These are phyloP conservation scores for Phrynocephalus forsythii DNA, from an alignment of 2,797 vertebrate genomes.

Conservation along the genomic window DNA sequence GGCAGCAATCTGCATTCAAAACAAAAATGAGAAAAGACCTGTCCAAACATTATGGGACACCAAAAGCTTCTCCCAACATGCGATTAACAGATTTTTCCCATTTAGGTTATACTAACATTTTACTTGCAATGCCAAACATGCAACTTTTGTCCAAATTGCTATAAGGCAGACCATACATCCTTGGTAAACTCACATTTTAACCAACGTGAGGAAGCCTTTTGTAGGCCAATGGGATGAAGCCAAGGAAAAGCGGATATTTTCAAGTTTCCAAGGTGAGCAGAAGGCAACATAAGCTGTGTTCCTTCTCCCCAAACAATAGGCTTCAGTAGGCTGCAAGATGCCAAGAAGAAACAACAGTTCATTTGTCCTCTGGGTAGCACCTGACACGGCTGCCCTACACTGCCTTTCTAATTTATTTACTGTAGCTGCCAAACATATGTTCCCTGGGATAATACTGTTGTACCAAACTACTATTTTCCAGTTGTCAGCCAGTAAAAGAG, in stretches of 20 bases:
- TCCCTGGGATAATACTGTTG: neutral
- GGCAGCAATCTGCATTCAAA: neutral
- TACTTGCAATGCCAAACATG: neutral
- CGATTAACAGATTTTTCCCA: neutral
- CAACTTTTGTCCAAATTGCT: neutral
- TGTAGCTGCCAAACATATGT: constrained; percentile 3
- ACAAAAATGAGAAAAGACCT: neutral
- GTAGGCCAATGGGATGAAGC: neutral
- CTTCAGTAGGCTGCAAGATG: constrained; percentile 6
- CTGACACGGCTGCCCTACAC: neutral
- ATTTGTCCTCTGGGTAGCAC: constrained; percentile 20
- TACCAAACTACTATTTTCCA: constrained; percentile 16
- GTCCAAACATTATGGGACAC: neutral
- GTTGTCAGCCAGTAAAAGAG: constrained; percentile 1
- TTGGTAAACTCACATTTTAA: no score
- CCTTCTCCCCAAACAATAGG: neutral
- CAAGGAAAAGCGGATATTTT: constrained; percentile 5
- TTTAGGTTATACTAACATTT: neutral
- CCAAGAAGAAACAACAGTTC: constrained; percentile 5
- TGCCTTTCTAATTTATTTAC: neutral
- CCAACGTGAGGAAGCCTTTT: neutral
- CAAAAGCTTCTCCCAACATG: neutral
- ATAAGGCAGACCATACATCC: no score
- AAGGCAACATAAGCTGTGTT: neutral
- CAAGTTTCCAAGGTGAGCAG: neutral